Conservation (phyloP, 30 jellyfish, hydroid and myxozoan species). For the Rhopilema esculentum region DNA sequence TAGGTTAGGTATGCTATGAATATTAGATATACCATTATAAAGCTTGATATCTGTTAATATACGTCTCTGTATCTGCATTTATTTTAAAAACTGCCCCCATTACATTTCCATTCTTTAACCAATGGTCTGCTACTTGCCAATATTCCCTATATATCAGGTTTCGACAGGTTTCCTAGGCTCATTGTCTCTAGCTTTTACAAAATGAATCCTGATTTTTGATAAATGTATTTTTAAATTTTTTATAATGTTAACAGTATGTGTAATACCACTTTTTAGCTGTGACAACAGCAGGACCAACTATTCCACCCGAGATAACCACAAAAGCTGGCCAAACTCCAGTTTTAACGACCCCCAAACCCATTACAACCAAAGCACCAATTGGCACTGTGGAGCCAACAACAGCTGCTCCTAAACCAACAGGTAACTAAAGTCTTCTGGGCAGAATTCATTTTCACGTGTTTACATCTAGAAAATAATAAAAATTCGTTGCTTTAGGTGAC, state of each 20-base stretch:
- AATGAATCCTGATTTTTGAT: background rate
- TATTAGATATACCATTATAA: too few species aligned
- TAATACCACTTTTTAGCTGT: background rate
- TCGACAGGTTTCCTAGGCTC: too few species aligned
- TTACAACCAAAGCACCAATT: conserved; percentile 12
- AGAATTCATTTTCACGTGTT: too few species aligned
- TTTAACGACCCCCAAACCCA: conserved; percentile 39
- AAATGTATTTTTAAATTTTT: too few species aligned
- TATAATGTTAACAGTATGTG: too few species aligned
- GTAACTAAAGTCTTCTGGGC: too few species aligned
- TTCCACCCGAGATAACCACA: conserved; percentile 46
- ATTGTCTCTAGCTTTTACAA: too few species aligned
- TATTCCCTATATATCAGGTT: too few species aligned
- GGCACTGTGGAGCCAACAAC: conserved; percentile 31
- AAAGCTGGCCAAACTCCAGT: conserved; percentile 25
- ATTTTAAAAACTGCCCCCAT: background rate
- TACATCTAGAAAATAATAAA: background rate
- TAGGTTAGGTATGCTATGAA: background rate
- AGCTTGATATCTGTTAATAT: too few species aligned
- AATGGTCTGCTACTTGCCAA: too few species aligned
- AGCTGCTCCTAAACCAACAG: conserved; percentile 35
- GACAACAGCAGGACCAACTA: background rate
- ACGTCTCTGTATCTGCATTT: background rate
- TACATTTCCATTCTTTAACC: too few species aligned
- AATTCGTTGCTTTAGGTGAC: too few species aligned